Evolutionary conservation across 1,140 invertebrate species (phyloP), one percentile per base, ranked within the genome.

Genomic region (Pseudomyrmex concolor): DNA sequence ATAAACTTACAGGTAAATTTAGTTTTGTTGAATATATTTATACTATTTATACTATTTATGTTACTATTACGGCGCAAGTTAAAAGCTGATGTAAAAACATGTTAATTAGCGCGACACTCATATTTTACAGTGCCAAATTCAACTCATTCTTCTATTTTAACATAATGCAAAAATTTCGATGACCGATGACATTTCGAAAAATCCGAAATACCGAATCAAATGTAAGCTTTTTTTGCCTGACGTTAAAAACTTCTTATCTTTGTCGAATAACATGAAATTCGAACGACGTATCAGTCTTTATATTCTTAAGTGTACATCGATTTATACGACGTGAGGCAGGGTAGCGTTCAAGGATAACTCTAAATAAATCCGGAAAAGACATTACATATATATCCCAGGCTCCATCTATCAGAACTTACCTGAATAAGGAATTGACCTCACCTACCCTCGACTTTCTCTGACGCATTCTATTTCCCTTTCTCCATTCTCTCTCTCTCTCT

Each of bases 391-490:
- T 60, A 84, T 34, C 22, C 12, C 12, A 13, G 19, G 17, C 48
- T 57, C 17, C 60, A 71, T 68, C 81, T 34, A 59, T 68, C 66
- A 74, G 83, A 90, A 88, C 88, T 76, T 70, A 84, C 55, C 83
- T 86, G 78, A 88, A 90, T 80, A 86, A 90, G 72, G 67, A 83
- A 83, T 91, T 91, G 90, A 92, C 87, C 89, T 91, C 86, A 86
- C 86, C 87, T 87, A 89, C 77, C 86, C 83, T 89, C 87, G 82
- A 89, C 51, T 67, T 17, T 68, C 43, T 12, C 54, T 68, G 17
- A 43, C 66, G 15, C 43, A 17, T 17, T 67, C 34, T 34, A 22
- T 70, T 59, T 22, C 8, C 22, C 13, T 72, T 50, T 15, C 48
- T 60, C 25, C 60, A 7, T 34, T 67, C 34, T 34, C 50, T 70